Percentiles rank a stretch among this genome's conserved stretches.
phyloP scores from a whole-genome alignment of 64 coral and sea anemone genomes.

The Actinia equina region DNA sequence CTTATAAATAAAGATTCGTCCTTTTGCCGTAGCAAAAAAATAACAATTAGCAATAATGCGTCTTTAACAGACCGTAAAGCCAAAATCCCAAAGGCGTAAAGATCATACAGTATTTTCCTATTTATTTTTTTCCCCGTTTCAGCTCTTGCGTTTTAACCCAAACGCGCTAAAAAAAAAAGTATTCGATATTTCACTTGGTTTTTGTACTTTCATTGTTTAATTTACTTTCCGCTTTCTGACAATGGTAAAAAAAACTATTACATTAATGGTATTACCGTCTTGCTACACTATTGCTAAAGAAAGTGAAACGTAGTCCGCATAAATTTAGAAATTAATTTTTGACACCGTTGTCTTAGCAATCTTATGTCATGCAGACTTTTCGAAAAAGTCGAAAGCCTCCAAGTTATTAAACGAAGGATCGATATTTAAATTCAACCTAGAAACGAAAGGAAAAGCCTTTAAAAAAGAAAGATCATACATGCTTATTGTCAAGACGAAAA shows the following conservation, averaged over 20 bases:
- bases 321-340: background rate
- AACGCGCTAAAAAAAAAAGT: background rate
- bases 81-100: background rate
- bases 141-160: background rate
- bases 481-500: background rate
- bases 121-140: background rate
- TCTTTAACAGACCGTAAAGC: background rate
- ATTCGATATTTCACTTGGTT: background rate
- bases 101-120: background rate
- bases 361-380: background rate
- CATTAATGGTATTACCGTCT: background rate
- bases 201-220: background rate
- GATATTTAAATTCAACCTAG: background rate
- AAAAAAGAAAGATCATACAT: background rate
- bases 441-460: background rate
- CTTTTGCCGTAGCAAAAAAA: background rate
- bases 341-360: constrained; percentile 20
- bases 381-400: constrained; percentile 1
- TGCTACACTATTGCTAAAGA: background rate
- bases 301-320: background rate
- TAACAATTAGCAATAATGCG: background rate
- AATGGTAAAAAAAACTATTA: background rate
- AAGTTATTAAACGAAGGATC: background rate
- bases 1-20: background rate
- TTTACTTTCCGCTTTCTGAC: background rate